These are phyloP conservation scores for Synanceia verrucosa DNA, from an alignment of 2,797 vertebrate species.

Conservation along the genomic window DNA sequence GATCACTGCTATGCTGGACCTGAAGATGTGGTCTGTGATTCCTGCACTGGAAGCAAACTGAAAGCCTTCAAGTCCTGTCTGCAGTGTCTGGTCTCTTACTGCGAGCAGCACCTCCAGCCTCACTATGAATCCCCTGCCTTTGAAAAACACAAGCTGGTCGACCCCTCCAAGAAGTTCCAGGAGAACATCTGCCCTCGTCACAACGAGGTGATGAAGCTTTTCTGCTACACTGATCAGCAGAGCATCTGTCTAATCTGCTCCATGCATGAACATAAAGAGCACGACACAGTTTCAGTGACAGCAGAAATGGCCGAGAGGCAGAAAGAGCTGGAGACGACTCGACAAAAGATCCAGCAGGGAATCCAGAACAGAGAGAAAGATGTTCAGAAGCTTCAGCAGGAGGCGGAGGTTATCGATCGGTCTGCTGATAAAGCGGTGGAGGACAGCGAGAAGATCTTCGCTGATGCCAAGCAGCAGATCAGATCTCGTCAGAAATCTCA, in stretches of 20 bases:
- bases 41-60: neutral
- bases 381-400: neutral
- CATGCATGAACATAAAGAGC: slow-evolving; percentile 20
- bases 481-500: neutral
- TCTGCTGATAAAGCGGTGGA: neutral
- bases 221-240: no score
- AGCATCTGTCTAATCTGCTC: slow-evolving; percentile 2
- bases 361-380: neutral
- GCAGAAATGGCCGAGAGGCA: neutral
- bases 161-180: no score
- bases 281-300: neutral
- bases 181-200: no score
- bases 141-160: no score
- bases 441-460: neutral
- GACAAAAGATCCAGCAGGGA: neutral
- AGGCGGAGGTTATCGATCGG: neutral
- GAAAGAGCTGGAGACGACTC: neutral
- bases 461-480: slow-evolving; percentile 1
- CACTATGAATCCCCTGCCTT: no score
- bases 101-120: no score
- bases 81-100: no score
- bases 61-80: no score
- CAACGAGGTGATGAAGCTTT: no score
- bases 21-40: slow-evolving; percentile 4
- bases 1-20: slow-evolving; percentile 1